Evolutionary conservation across 2,797 vertebrate species (phyloP).

Genomic region (Pseudopleuronectes americanus): DNA sequence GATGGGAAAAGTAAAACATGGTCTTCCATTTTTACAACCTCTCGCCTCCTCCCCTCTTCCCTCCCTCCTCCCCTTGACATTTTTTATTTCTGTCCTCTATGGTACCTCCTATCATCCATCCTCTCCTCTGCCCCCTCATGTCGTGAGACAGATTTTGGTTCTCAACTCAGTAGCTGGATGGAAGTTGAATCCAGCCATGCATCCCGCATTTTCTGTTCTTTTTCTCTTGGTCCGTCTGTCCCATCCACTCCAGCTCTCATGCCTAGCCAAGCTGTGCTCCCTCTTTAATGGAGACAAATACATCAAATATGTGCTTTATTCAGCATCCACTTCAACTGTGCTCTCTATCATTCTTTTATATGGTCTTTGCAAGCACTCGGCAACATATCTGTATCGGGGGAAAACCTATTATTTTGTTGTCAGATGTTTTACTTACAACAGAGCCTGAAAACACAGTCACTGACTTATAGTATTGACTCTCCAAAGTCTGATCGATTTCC

Average conservation of each 20-base stretch:
- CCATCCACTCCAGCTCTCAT: conserved; percentile 28
- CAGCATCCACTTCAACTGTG: conserved; percentile 11
- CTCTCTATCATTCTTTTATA: conserved; percentile 6
- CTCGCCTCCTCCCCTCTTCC: too few species aligned
- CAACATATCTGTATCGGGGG: not conserved
- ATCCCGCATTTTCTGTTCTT: not conserved
- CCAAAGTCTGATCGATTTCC: not conserved
- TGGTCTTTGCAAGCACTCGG: not conserved
- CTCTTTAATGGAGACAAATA: conserved; percentile 29
- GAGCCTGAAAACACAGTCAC: not conserved
- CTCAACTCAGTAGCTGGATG: not conserved
- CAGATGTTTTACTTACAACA: not conserved
- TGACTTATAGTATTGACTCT: not conserved
- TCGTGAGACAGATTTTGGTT: conserved; percentile 19
- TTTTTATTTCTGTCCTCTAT: not conserved
- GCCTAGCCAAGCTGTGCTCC: conserved; percentile 14
- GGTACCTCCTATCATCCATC: not conserved
- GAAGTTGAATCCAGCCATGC: conserved; percentile 21
- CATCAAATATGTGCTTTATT: conserved; percentile 27
- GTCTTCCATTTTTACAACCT: too few species aligned
- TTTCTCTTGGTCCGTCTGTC: not conserved
- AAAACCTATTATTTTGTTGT: not conserved
- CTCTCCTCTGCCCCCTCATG: conserved; percentile 28
- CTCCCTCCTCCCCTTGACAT: not conserved
- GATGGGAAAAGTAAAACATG: too few species aligned